Conservation (phyloP, 2,113 vertebrate species). For the Chaenocephalus aceratus region DNA sequence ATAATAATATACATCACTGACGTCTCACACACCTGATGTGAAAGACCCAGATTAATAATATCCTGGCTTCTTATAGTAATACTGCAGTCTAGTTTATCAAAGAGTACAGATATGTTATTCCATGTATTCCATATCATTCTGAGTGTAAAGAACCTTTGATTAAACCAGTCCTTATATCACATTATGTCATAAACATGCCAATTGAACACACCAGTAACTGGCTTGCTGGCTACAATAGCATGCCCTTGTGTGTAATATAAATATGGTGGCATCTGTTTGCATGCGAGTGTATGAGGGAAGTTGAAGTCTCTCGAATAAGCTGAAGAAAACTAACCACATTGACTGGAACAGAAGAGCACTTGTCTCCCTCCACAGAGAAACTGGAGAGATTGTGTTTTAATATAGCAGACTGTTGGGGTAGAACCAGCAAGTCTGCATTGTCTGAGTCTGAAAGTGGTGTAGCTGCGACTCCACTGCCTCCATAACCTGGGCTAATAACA, state of each 20-base stretch:
- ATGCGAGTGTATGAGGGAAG: constrained; percentile 6
- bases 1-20: constrained; percentile 35
- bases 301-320: constrained; percentile 16
- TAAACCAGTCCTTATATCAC: constrained; percentile 12
- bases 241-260: constrained; percentile 23
- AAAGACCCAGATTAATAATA: constrained; percentile 21
- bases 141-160: constrained; percentile 12
- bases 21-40: constrained; percentile 15
- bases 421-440: constrained; percentile 17
- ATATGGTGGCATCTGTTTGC: constrained; percentile 37
- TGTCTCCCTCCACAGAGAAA: constrained; percentile 35
- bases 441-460: constrained; percentile 36
- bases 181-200: constrained; percentile 18
- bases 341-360: constrained; percentile 16
- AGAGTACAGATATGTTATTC: background rate
- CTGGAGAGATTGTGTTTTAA: constrained; percentile 37
- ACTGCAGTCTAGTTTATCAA: constrained; percentile 2
- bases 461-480: constrained; percentile 24
- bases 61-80: constrained; percentile 2
- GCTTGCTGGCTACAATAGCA: constrained; percentile 1
- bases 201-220: constrained; percentile 22
- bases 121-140: constrained; percentile 20
- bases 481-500: constrained; percentile 56
- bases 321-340: background rate
- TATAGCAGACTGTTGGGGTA: constrained; percentile 47